Evolutionary conservation across 2,113 vertebrate species (phyloP).

Genomic region (Micromys minutus): DNA sequence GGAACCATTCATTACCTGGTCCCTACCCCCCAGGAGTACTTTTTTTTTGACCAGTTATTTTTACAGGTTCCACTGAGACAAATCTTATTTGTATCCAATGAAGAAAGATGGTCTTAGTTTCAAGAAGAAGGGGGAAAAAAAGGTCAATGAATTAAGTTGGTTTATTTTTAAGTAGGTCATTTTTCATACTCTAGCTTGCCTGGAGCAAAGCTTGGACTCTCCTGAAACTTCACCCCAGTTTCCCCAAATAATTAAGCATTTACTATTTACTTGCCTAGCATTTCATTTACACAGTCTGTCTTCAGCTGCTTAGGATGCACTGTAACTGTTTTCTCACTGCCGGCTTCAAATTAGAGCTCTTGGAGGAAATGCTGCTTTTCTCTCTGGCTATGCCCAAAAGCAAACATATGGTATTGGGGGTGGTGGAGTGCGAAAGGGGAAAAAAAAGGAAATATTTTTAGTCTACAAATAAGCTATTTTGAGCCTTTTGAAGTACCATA

Average conservation of each 20-base stretch:
- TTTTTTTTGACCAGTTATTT: conserved; percentile 9
- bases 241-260: conserved; percentile 72
- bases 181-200: conserved; percentile 71
- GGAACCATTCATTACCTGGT: conserved; percentile 53
- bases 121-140: conserved; percentile 6
- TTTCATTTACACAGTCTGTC: conserved; percentile 66
- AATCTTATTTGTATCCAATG: conserved; percentile 69
- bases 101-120: conserved; percentile 73
- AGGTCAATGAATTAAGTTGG: conserved; percentile 78
- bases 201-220: conserved; percentile 55
- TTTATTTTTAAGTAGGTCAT: conserved; percentile 77
- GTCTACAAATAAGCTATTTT: conserved; percentile 73
- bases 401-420: conserved; percentile 64
- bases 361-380: conserved; percentile 61
- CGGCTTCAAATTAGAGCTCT: conserved; percentile 61
- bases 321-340: conserved; percentile 43
- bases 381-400: conserved; percentile 53
- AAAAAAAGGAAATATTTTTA: conserved; percentile 34
- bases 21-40: not conserved
- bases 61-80: conserved; percentile 67
- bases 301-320: conserved; percentile 53
- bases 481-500: conserved; percentile 42
- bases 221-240: conserved; percentile 52
- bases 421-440: not conserved
- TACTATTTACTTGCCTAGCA: conserved; percentile 63